A percentile compares a stretch with the other conserved stretches of the same genome.
phyloP scores from a whole-genome alignment of 2,888 invertebrate genomes.

The Ommatoiulus sabulosus region DNA sequence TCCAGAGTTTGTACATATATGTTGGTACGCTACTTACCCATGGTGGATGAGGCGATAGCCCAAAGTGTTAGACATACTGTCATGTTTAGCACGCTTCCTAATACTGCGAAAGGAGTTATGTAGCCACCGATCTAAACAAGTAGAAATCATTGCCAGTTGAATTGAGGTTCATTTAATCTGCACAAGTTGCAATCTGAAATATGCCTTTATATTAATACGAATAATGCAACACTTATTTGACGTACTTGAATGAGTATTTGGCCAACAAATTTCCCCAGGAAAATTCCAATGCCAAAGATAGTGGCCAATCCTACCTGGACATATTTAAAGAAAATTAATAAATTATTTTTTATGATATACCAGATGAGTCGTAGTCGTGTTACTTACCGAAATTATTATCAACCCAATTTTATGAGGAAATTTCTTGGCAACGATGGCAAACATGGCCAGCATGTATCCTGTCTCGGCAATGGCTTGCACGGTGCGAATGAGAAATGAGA shows the following conservation, averaged over 20 bases:
- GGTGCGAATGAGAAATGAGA: background rate
- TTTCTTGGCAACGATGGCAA: background rate
- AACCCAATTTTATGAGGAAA: background rate
- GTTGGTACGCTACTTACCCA: background rate
- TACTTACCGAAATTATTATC: background rate
- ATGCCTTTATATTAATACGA: background rate
- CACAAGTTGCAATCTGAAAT: background rate
- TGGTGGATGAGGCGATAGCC: background rate
- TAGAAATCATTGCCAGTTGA: background rate
- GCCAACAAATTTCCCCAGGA: background rate
- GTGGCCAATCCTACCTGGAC: slow-evolving; percentile 25
- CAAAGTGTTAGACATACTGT: background rate
- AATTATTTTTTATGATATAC: background rate
- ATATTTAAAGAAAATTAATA: background rate
- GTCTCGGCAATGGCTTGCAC: slow-evolving; percentile 8
- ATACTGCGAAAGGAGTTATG: background rate
- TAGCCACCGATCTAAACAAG: background rate
- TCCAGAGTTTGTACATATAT: background rate
- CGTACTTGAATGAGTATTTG: background rate
- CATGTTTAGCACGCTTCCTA: slow-evolving; percentile 45
- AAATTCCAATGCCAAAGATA: slow-evolving; percentile 10
- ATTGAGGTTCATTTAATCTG: background rate
- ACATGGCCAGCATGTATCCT: background rate
- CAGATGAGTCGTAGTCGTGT: background rate
- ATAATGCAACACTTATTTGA: background rate